Evolutionary conservation across 2,797 vertebrate genomes (phyloP).

Genomic region (Sylvia borin): DNA sequence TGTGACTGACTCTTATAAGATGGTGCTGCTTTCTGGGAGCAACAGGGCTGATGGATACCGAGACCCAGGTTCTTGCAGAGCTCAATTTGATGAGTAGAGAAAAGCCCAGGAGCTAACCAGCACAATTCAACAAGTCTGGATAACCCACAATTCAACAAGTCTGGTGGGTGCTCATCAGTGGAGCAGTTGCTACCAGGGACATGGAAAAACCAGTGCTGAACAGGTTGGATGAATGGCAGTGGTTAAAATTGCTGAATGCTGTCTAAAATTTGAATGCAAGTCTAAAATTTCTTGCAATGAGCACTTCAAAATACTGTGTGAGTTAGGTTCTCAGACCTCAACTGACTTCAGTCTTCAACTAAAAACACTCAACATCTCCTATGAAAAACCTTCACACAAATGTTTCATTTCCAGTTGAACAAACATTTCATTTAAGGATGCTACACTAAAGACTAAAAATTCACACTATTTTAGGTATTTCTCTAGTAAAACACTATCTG

Average conservation of each 20-base stretch:
- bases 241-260: neutral
- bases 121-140: rapidly evolving
- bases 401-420: neutral
- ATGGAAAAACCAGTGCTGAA: rapidly evolving
- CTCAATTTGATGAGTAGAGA: neutral
- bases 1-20: neutral
- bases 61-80: neutral
- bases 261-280: neutral
- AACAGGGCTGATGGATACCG: neutral
- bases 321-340: neutral
- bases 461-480: neutral
- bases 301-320: neutral
- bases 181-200: neutral
- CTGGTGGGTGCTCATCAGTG: rapidly evolving
- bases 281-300: neutral
- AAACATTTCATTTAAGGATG: neutral
- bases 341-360: neutral
- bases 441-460: neutral
- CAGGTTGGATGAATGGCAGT: no score
- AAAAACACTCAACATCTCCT: neutral
- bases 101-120: neutral
- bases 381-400: neutral
- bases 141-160: rapidly evolving
- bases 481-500: neutral
- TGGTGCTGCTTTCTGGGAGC: neutral